These are phyloP conservation scores for Thereva unica DNA, from an alignment of 2,888 invertebrate species.

Conservation along the genomic window DNA sequence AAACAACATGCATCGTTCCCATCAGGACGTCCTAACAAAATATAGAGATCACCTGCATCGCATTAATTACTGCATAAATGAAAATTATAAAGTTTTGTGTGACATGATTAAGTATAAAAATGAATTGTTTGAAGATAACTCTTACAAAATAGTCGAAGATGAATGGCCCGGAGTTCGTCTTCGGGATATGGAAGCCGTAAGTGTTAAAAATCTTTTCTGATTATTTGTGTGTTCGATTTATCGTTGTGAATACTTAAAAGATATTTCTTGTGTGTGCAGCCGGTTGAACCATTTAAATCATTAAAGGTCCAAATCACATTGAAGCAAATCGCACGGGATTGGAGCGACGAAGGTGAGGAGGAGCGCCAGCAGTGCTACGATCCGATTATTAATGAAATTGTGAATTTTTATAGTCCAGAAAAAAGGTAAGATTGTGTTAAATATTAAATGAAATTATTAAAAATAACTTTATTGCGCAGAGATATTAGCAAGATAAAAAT, in stretches of 20 bases:
- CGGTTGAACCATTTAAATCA: constrained; percentile 56
- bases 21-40: constrained; percentile 74
- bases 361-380: constrained; percentile 87
- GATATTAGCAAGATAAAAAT: constrained; percentile 65
- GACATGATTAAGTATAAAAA: constrained; percentile 57
- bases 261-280: constrained; percentile 21
- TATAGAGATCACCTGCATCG: constrained; percentile 76
- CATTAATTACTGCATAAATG: constrained; percentile 78
- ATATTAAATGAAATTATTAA: background rate
- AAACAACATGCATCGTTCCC: constrained; percentile 70
- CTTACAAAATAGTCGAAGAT: constrained; percentile 13
- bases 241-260: background rate
- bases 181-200: constrained; percentile 56
- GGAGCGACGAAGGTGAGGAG: constrained; percentile 82
- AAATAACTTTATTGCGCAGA: constrained; percentile 43
- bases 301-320: constrained; percentile 86
- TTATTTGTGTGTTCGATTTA: constrained; percentile 37
- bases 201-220: constrained; percentile 41
- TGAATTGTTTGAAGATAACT: constrained; percentile 44
- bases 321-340: constrained; percentile 96
- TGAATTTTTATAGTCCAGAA: constrained; percentile 70
- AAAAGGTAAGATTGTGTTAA: constrained; percentile 59
- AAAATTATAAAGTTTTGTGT: constrained; percentile 59
- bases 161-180: constrained; percentile 45
- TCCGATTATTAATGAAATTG: constrained; percentile 85